Evolutionary conservation across 2,797 vertebrate species (phyloP), one percentile per base, ranked within the genome.

Genomic region (Sitta carolinensis): DNA sequence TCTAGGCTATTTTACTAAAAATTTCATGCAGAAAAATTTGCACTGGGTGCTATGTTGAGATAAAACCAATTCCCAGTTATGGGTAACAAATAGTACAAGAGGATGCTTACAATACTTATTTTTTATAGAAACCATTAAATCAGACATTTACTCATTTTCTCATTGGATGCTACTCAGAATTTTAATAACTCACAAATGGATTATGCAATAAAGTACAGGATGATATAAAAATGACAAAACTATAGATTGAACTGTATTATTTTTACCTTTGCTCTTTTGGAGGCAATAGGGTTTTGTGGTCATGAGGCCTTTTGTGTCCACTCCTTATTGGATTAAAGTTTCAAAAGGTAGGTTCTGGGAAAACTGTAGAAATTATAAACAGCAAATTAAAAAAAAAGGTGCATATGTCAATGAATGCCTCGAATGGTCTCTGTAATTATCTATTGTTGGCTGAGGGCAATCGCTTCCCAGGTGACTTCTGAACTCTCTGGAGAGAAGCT

Each of bases 381-480:
- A n/a, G n/a, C n/a, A n/a, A n/a, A n/a, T n/a, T n/a, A n/a, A 54
- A 22, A 36, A 21, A 50, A 36, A 18, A 42, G 25, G 23, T 62
- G 62, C 81, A 77, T 90, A 84, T 84, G 80, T 87, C 62, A 77
- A 8, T 85, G 61, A 87, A 87, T 85, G 78, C 61, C 78, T 95
- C 91, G 50, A 93, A 38, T 68, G 61, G n/a, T 89, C 61, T 91
- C 72, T 55, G 61, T 80, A 92, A 95, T 95, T 94, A 94, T 76
- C 52, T 83, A 2, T 23, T 83, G 38, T 61, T 93, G 34, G 52
- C 89, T 16, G 13, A 61, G 42, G 72, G 84, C 82, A 64, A 21
- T 80, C 42, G 6, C 22, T 68, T 30, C 77, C 29, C 79, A 58
- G 38, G 51, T 61, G 72, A 72, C 30, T 89, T 83, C 64, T 87